Evolutionary conservation across 2,113 vertebrate genomes (phyloP).

Genomic region (Leiothrix lutea): DNA sequence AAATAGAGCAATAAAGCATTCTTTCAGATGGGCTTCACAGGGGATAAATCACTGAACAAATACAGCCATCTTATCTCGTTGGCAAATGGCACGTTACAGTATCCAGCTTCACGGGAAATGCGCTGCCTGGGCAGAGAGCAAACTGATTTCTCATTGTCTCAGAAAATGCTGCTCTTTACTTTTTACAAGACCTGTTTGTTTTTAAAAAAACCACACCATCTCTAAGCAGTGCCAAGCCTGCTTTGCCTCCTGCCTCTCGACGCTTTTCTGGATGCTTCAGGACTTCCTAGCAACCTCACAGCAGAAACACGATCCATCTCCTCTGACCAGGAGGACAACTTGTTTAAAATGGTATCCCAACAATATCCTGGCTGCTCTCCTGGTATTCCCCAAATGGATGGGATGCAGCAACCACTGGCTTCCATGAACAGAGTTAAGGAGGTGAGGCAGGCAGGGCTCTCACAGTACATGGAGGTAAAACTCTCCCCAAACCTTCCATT

Average conservation of each 20-base stretch:
- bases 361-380: background rate
- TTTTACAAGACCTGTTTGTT: slow-evolving; percentile 26
- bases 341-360: background rate
- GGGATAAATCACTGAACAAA: slow-evolving; percentile 49
- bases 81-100: background rate
- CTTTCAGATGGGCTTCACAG: slow-evolving; percentile 32
- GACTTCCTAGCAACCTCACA: slow-evolving; percentile 1
- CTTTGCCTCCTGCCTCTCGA: background rate
- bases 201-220: background rate
- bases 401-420: rapidly evolving
- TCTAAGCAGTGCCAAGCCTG: background rate
- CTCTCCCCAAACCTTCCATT: background rate
- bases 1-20: slow-evolving; percentile 64
- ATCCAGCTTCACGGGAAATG: background rate
- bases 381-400: background rate
- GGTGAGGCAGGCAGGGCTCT: background rate
- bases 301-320: background rate
- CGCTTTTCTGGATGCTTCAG: background rate
- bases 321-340: background rate
- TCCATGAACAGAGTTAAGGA: rapidly evolving
- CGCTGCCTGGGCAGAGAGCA: background rate
- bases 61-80: slow-evolving; percentile 24
- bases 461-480: background rate
- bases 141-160: slow-evolving; percentile 1
- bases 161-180: slow-evolving; percentile 23